Conservation (phyloP, 2,888 invertebrate species). For the Oligia strigilis region DNA sequence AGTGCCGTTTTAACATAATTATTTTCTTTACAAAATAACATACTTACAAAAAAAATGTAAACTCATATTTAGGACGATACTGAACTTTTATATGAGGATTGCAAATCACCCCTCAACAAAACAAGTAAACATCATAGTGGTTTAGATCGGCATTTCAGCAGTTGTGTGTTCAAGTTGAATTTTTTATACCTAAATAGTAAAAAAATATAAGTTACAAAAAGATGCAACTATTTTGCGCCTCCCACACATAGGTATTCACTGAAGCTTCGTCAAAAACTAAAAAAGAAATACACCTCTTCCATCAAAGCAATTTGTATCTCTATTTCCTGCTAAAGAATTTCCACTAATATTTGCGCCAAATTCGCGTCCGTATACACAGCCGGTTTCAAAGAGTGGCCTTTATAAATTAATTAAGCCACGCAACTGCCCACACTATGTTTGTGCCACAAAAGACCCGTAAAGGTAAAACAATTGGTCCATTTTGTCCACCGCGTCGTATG, state of each 20-base stretch:
- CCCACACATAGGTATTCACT: neutral
- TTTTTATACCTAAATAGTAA: neutral
- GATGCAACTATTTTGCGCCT: neutral
- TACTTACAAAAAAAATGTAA: too few relatives aligned
- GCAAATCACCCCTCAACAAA: too few relatives aligned
- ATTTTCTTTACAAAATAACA: too few relatives aligned
- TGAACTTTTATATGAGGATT: too few relatives aligned
- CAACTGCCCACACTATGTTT: slow-evolving; percentile 71
- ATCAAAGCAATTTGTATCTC: slow-evolving; percentile 22
- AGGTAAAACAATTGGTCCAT: slow-evolving; percentile 75
- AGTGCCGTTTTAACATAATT: too few relatives aligned
- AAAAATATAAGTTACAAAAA: neutral
- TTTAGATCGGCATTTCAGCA: too few relatives aligned
- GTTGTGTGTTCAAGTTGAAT: neutral
- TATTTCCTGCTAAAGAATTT: slow-evolving; percentile 28
- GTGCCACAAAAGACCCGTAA: slow-evolving; percentile 73
- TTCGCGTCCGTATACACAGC: slow-evolving; percentile 12
- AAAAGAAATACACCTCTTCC: neutral
- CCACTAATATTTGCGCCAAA: slow-evolving; percentile 20
- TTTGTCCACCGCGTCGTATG: slow-evolving; percentile 63
- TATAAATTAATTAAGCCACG: slow-evolving; percentile 73
- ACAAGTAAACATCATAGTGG: too few relatives aligned
- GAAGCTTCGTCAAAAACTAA: neutral
- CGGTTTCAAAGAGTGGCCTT: slow-evolving; percentile 53
- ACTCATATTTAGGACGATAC: too few relatives aligned